These are phyloP conservation scores for Oryzias javanicus DNA, from an alignment of 2,113 vertebrate genomes.

Conservation along the genomic window DNA sequence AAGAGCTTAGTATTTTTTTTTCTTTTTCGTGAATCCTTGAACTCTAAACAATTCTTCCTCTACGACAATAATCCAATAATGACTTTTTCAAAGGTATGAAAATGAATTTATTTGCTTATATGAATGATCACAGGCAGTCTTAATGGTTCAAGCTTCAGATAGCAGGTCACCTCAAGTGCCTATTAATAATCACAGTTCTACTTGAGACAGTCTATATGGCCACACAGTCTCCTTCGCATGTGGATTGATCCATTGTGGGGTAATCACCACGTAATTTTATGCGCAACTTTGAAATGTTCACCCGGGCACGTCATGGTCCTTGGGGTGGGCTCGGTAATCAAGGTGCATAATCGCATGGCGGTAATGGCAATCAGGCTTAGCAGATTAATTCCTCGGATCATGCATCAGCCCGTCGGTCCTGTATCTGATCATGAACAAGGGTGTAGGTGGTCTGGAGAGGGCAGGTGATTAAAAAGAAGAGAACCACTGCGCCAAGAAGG, in stretches of 20 bases:
- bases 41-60: conserved; percentile 71
- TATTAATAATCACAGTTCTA: conserved; percentile 81
- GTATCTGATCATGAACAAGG: conserved; percentile 80
- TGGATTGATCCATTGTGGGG: conserved; percentile 75
- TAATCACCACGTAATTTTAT: conserved; percentile 82
- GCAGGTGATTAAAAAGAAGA: conserved; percentile 80
- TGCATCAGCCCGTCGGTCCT: conserved; percentile 63
- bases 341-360: conserved; percentile 78
- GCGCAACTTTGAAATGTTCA: conserved; percentile 75
- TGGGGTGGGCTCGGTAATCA: conserved; percentile 80
- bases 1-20: conserved; percentile 47
- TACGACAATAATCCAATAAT: conserved; percentile 77
- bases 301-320: conserved; percentile 70
- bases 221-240: conserved; percentile 61
- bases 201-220: conserved; percentile 78
- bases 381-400: conserved; percentile 79
- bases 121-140: conserved; percentile 55
- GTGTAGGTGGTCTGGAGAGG: conserved; percentile 83
- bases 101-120: conserved; percentile 68
- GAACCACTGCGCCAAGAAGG: conserved; percentile 66
- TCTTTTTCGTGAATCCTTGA: conserved; percentile 68
- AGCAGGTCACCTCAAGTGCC: conserved; percentile 76
- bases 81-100: conserved; percentile 62
- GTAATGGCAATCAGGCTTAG: conserved; percentile 80
- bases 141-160: conserved; percentile 56